Base-by-base conservation (phyloP, 2,888 invertebrate genomes). In the Drosophila limbata region DNA sequence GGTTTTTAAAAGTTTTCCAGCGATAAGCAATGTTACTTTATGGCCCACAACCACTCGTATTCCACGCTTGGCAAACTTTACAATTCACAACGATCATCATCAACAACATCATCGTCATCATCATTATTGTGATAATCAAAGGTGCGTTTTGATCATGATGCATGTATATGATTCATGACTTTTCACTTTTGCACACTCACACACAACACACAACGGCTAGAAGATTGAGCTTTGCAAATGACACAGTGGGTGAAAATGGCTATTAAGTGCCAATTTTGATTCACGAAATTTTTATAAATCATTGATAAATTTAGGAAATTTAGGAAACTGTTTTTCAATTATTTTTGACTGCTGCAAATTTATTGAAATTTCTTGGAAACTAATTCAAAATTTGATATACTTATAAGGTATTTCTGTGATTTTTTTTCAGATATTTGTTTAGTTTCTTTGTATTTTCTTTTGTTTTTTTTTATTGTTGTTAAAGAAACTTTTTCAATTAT, bases 1-100 rank as follows among this genome's bases (percentile, higher is more conserved):
- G 84, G 79, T 84, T 88, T 85, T 88, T 86, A 76, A 84, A 88
- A 88, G 88, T 86, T 86, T 78, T 81, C 72, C 84, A 84, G 72
- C 87, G 88, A 88, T 85, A 88, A 86, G 88, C 81, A 79, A 80
- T 84, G 88, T 79, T 72, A 81, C 78, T 85, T 85, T 88, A 88
- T 88, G 88, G 79, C 81, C 79, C 69, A 70, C 69, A 75, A 63
- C 70, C 79, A 79, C 84, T 82, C 69, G 77, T 69, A 74, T 72
- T 72, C 69, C 52, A 69, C 59, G 78, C 78, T 65, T 65, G 66
- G 48, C 40, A 47, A 47, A 63, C 52, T 71, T 66, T 40, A 47
- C 53, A 40, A 52, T 52, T 59, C 52, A 53, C 67, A 61, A 35
- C 21, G 28, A 59, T 28, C 28, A 39, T 56, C 15, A 45, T 57